Conservation (phyloP, 2,888 invertebrate genomes). For the Agonopterix subpropinquella region DNA sequence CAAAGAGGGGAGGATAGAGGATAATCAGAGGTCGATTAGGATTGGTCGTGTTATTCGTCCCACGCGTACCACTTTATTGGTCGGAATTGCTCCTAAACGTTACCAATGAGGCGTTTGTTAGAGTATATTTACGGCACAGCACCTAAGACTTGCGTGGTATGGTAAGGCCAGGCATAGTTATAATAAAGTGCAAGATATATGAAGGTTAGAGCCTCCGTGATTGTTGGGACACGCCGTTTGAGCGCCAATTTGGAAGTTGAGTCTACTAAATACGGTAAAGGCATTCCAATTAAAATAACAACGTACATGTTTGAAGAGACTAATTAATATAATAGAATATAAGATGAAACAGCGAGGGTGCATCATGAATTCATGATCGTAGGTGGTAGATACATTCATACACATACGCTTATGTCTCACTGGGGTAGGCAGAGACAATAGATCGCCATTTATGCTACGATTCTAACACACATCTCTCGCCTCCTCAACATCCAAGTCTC, state of each 20-base stretch:
- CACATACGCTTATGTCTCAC: too few species aligned
- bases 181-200: conserved; percentile 57
- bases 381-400: too few species aligned
- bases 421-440: too few species aligned
- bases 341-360: too few species aligned
- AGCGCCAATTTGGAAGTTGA: conserved; percentile 15
- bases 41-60: conserved; percentile 49
- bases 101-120: conserved; percentile 69
- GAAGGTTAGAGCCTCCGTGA: conserved; percentile 28
- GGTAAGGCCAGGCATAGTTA: conserved; percentile 35
- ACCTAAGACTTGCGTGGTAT: conserved; percentile 44
- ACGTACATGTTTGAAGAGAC: not conserved
- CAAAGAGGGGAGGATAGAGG: conserved; percentile 16
- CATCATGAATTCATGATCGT: too few species aligned
- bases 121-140: conserved; percentile 61
- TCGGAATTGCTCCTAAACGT: conserved; percentile 70
- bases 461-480: too few species aligned
- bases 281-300: conserved; percentile 3
- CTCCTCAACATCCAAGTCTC: too few species aligned
- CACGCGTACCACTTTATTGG: conserved; percentile 69
- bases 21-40: conserved; percentile 30
- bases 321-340: too few species aligned
- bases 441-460: too few species aligned
- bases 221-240: conserved; percentile 15
- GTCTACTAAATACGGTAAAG: conserved; percentile 2